These are phyloP conservation scores for Sceloporus tristichus DNA, from an alignment of 2,113 vertebrate genomes.

Conservation along the genomic window DNA sequence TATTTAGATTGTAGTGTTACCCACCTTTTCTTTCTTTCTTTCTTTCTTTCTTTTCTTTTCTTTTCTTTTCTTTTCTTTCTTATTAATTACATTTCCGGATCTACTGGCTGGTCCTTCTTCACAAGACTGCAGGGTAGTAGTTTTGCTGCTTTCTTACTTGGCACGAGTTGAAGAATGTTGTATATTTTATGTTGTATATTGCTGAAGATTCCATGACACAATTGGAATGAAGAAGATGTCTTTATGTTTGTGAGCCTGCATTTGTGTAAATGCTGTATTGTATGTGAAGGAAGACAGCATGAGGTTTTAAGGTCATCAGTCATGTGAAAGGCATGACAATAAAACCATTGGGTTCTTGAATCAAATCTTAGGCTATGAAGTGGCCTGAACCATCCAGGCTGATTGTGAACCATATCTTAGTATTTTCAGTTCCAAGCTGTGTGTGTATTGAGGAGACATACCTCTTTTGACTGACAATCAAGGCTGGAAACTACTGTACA, in stretches of 20 bases:
- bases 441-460: no score
- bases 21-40: background rate
- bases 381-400: background rate
- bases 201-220: background rate
- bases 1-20: background rate
- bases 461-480: no score
- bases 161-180: background rate
- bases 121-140: no score
- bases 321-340: background rate
- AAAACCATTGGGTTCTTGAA: background rate
- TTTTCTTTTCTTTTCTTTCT: background rate
- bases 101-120: no score
- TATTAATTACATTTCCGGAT: no score
- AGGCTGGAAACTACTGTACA: no score
- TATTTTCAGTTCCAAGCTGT: background rate
- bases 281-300: background rate
- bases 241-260: background rate
- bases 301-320: background rate
- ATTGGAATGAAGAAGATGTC: background rate
- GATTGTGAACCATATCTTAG: background rate
- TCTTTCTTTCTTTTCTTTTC: no score
- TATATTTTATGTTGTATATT: no score
- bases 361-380: background rate
- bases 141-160: background rate
- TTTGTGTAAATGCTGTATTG: background rate